Base-by-base conservation (phyloP, 2,797 vertebrate species). In the Argya squamiceps region DNA sequence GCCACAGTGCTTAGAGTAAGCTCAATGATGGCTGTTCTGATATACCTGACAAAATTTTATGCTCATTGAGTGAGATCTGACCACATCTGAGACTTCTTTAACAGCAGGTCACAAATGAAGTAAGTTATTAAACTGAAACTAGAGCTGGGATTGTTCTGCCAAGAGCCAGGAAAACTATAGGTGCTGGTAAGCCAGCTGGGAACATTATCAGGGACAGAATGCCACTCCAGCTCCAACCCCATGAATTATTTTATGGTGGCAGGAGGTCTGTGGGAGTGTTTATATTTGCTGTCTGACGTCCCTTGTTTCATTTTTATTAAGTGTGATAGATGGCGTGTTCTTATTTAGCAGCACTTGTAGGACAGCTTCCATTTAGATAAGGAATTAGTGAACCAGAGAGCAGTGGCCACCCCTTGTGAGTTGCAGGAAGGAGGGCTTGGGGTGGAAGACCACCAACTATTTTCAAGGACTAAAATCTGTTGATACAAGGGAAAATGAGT, bases 261-360 rank as follows among this genome's bases (percentile, higher is more conserved):
- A 84, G n/a, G 47, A 95, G 62, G n/a, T 86, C 79, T 88, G 76
- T 91, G 85, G 76, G 88, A 86, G 88, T 84, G 85, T 94, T 96
- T 94, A 56, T 86, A 30, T 78, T 89, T 74, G 14, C n/a, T 70
- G n/a, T 50, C 56, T 88, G 47, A 53, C 0, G 0, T 74, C 53
- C 50, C 29, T 71, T 80, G 23, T 84, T 94, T 90, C 23, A 75
- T 86, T 83, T 95, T 95, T 84, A 73, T 83, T 50, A 75, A 12
- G 69, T 95, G 79, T 86, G 76, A 81, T 34, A 75, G 53, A 86
- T 7, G 4, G 9, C 8, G 4, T 88, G 79, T 85, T 93, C 91
- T 84, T 78, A 65, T 94, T 77, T 62, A 75, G 62, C 84, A 70
- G 41, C 1, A 0, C 41, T 92, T 68, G 84, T 46, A 55, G 62